A percentile compares a stretch with the other conserved stretches of the same genome.
Evolutionary conservation across 1,140 invertebrate species (phyloP).

Genomic region (Tachypleus tridentatus): DNA sequence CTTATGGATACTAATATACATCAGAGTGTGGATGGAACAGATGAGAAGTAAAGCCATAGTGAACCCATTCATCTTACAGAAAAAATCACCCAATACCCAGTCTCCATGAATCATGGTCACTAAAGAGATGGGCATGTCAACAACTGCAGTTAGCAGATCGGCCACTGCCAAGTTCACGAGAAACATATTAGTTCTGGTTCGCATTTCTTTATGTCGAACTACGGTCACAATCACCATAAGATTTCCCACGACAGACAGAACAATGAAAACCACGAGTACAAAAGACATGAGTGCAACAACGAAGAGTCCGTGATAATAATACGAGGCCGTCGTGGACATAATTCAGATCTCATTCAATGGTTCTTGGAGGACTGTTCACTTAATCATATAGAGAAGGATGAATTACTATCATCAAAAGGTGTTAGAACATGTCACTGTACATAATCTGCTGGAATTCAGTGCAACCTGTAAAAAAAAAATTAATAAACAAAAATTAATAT

Average conservation of each 20-base stretch:
- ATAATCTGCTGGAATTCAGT: too few relatives aligned
- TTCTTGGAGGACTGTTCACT: too few relatives aligned
- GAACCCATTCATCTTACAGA: slow-evolving; percentile 61
- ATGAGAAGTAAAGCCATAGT: slow-evolving; percentile 36
- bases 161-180: slow-evolving; percentile 86
- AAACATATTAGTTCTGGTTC: slow-evolving; percentile 85
- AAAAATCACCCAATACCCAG: slow-evolving; percentile 83
- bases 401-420: too few relatives aligned
- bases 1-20: slow-evolving; percentile 37
- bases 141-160: slow-evolving; percentile 75
- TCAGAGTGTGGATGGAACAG: slow-evolving; percentile 39
- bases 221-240: slow-evolving; percentile 76
- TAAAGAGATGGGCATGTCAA: slow-evolving; percentile 75
- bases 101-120: slow-evolving; percentile 66
- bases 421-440: too few relatives aligned
- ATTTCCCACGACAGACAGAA: slow-evolving; percentile 62
- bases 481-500: too few relatives aligned
- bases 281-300: slow-evolving; percentile 14
- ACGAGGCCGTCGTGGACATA: too few relatives aligned
- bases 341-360: too few relatives aligned
- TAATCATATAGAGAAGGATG: too few relatives aligned
- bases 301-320: slow-evolving; percentile 4
- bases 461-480: too few relatives aligned
- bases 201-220: slow-evolving; percentile 67
- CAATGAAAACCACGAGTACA: slow-evolving; percentile 26